Percentiles rank a stretch among this genome's conserved stretches.
phyloP scores from a whole-genome alignment of 2,113 vertebrate species.

The Ictalurus punctatus region DNA sequence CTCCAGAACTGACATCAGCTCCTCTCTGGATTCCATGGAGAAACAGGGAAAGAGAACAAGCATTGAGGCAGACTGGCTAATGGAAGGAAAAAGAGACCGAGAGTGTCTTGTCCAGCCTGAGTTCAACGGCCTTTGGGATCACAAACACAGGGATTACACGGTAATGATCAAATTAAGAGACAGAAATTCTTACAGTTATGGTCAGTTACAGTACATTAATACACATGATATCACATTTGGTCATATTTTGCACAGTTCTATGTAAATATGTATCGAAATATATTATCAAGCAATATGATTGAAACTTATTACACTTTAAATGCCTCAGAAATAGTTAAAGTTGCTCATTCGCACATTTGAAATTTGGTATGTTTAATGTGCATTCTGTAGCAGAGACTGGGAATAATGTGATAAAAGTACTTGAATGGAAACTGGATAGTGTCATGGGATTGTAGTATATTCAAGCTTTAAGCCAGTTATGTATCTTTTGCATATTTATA shows the following conservation, averaged over 20 bases:
- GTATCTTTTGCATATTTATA: neutral
- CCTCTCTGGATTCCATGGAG: conserved; percentile 52
- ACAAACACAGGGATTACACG: conserved; percentile 35
- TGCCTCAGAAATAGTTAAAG: conserved; percentile 1
- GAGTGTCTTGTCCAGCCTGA: conserved; percentile 77
- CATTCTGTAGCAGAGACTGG: neutral
- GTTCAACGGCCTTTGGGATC: conserved; percentile 81
- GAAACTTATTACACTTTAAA: conserved; percentile 20
- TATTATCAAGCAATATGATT: neutral
- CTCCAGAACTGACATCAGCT: conserved; percentile 54
- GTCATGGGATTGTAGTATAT: neutral
- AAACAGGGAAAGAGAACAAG: conserved; percentile 45
- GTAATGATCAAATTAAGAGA: conserved; percentile 14
- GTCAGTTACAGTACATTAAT: neutral
- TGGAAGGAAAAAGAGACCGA: conserved; percentile 48
- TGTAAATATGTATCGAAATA: conserved; percentile 9
- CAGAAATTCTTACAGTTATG: neutral
- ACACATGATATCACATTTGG: neutral
- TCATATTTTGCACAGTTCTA: neutral
- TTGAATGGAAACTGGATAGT: neutral
- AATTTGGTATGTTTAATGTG: conserved; percentile 8
- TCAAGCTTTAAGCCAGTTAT: neutral
- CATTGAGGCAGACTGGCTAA: neutral
- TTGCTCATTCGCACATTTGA: neutral
- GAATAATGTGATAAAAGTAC: conserved; percentile 7